Percentiles rank a stretch among this genome's conserved stretches.
Conservation (phyloP, 2,888 invertebrate species). For the Eilema griseolum region DNA sequence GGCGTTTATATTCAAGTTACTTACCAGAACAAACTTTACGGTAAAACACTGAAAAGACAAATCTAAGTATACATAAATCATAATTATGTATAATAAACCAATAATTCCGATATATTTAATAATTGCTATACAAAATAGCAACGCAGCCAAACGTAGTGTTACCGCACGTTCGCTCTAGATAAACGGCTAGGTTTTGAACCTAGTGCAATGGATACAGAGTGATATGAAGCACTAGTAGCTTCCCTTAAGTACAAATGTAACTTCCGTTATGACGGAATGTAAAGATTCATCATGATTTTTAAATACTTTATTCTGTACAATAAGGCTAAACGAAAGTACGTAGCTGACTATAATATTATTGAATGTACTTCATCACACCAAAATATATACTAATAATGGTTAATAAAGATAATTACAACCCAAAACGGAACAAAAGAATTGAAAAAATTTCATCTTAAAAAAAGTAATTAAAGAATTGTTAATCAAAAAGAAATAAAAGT, state of each 20-base stretch:
- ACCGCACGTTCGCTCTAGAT: neutral
- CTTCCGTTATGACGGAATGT: constrained; percentile 49
- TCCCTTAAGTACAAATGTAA: constrained; percentile 29
- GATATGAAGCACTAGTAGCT: constrained; percentile 18
- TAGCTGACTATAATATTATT: neutral
- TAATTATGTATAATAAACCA: neutral
- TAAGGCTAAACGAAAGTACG: constrained; percentile 14
- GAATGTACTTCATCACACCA: neutral
- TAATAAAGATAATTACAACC: no score
- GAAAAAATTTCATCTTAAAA: no score
- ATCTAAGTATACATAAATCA: neutral
- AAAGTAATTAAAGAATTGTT: no score
- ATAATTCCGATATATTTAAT: neutral
- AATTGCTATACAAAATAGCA: constrained; percentile 10
- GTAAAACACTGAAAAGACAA: neutral
- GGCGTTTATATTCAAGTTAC: neutral
- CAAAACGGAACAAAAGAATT: no score
- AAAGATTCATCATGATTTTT: constrained; percentile 28
- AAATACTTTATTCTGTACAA: constrained; percentile 21
- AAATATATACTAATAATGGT: neutral
- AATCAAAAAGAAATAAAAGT: no score
- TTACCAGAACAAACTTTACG: neutral
- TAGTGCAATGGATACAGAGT: neutral
- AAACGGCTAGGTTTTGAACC: neutral
- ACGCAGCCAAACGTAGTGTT: neutral